These are phyloP conservation scores for Desmodus rotundus DNA, from an alignment of 2,113 vertebrate species.

Conservation along the genomic window DNA sequence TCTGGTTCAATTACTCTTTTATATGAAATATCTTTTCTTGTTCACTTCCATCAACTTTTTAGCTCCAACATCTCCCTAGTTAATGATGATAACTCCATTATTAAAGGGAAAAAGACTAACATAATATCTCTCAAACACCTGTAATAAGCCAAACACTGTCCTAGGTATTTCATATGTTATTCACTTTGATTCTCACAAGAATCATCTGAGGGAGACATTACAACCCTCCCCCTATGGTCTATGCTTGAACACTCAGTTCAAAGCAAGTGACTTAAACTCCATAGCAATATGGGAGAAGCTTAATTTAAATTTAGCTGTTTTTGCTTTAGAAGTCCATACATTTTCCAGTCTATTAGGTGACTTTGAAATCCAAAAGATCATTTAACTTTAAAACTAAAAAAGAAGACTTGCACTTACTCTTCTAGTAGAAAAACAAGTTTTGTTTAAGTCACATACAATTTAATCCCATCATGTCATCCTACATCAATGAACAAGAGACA, in stretches of 20 bases:
- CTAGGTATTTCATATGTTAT: background rate
- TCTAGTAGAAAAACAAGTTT: background rate
- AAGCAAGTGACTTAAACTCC: background rate
- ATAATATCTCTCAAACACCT: background rate
- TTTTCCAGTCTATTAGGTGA: background rate
- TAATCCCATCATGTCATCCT: background rate
- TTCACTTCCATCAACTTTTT: background rate
- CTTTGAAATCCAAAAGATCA: background rate
- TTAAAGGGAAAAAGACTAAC: background rate
- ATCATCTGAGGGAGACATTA: background rate
- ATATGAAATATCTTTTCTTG: background rate
- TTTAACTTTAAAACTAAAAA: background rate
- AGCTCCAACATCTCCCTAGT: background rate
- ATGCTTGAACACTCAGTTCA: background rate
- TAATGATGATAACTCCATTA: background rate
- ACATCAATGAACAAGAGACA: background rate
- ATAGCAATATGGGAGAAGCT: background rate
- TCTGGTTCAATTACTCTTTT: background rate
- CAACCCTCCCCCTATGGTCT: background rate
- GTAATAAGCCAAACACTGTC: background rate
- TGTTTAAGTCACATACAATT: background rate
- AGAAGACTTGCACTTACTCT: background rate
- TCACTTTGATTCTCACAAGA: background rate
- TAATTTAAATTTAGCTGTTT: background rate
- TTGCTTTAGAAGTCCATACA: background rate